Conservation (phyloP, 2,888 invertebrate genomes). For the Hydraecia micacea region DNA sequence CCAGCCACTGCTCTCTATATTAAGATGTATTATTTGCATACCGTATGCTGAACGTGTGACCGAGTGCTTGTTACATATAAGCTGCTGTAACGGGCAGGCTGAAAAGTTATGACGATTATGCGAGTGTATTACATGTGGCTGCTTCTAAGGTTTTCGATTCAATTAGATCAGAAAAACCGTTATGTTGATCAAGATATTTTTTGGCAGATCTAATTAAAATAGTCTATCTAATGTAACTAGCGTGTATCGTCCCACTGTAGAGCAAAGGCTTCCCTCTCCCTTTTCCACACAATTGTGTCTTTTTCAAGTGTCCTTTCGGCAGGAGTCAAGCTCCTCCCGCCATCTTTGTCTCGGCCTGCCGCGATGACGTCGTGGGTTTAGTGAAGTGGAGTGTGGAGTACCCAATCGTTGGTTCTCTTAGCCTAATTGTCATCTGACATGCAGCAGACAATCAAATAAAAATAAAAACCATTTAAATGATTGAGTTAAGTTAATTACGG, state of each 20-base stretch:
- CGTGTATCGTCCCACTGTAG: neutral
- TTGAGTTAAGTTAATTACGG: neutral
- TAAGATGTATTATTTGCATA: slow-evolving; percentile 91
- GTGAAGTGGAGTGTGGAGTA: neutral
- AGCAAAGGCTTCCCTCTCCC: too few relatives aligned
- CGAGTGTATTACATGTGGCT: neutral
- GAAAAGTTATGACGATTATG: slow-evolving; percentile 49
- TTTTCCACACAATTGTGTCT: too few relatives aligned
- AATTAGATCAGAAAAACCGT: neutral
- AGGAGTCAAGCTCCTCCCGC: too few relatives aligned
- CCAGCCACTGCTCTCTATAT: slow-evolving; percentile 88
- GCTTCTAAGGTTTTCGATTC: neutral
- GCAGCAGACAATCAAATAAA: neutral
- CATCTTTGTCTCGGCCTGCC: neutral
- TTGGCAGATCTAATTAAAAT: too few relatives aligned
- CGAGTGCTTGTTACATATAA: slow-evolving; percentile 69
- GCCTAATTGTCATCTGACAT: neutral
- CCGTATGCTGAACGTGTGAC: slow-evolving; percentile 82
- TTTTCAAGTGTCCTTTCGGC: too few relatives aligned
- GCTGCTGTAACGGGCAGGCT: slow-evolving; percentile 70
- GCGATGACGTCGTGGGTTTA: neutral
- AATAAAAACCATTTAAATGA: neutral
- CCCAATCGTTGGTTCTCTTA: neutral
- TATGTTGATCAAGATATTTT: neutral
- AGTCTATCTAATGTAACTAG: too few relatives aligned